Conservation (phyloP, 2,888 invertebrate species). For the Melipona beecheii region DNA sequence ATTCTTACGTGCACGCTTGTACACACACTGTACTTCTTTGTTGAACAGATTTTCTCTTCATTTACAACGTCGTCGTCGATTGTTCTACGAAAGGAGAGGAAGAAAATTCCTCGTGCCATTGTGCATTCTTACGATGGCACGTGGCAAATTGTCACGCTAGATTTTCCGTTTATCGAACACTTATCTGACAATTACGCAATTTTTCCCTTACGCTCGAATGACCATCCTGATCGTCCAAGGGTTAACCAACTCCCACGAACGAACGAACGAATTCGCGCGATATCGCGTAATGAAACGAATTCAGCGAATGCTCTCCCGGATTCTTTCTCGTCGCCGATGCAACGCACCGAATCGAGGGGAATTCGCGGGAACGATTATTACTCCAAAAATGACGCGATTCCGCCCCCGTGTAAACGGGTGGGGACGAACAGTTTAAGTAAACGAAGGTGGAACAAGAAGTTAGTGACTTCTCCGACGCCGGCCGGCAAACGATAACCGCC, state of each 20-base stretch:
- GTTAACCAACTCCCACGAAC: background rate
- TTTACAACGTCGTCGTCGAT: too few relatives aligned
- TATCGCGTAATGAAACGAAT: background rate
- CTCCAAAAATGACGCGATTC: background rate
- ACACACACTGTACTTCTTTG: too few relatives aligned
- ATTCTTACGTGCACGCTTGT: too few relatives aligned
- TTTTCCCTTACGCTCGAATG: too few relatives aligned
- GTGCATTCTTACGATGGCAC: too few relatives aligned
- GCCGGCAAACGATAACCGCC: constrained; percentile 43
- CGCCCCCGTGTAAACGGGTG: constrained; percentile 1
- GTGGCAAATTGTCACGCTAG: too few relatives aligned
- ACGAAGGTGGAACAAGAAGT: constrained; percentile 45
- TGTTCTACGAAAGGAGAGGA: too few relatives aligned
- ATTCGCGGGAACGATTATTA: constrained; percentile 36
- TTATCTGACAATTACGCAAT: too few relatives aligned
- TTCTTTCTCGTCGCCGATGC: background rate
- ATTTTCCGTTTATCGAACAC: too few relatives aligned
- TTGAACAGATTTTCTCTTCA: too few relatives aligned
- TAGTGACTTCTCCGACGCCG: background rate
- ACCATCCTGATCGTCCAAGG: too few relatives aligned
- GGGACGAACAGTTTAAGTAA: constrained; percentile 13
- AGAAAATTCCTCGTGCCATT: too few relatives aligned
- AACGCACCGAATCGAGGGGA: constrained; percentile 14
- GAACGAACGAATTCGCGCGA: background rate
- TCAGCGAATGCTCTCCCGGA: fast-evolving